Evolutionary conservation across 2,797 vertebrate species (phyloP), one percentile per base, ranked within the genome.

Genomic region (Sebastes itinus): DNA sequence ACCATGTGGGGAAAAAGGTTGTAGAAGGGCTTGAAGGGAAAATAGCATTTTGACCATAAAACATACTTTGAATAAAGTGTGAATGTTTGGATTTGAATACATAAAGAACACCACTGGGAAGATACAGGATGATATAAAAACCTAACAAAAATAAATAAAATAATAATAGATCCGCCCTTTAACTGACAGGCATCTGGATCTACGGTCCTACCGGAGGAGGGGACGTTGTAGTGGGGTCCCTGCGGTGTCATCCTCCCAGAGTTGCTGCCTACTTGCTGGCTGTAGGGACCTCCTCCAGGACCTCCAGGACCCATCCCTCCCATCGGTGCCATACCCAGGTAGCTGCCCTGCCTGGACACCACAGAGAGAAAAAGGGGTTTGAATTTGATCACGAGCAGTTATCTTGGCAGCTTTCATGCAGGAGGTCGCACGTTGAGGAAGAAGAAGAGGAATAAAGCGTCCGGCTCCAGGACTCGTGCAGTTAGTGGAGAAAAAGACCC

Each of bases 221-320:
- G 78, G 69, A 76, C 87, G 89, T 88, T 97, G 95, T 97, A 98
- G 14, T 95, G 88, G 14, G 95, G 92, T 5, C 95, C 95, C 94
- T 98, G 97, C 0, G 97, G 95, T 49, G 95, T 97, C 96, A 97
- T 96, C 91, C 97, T 94, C 61, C 95, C 94, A 6, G 96, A 96
- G 92, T 88, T 97, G 92, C 95, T 96, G 91, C 95, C 96, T 86
- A 96, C 93, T 1, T 96, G 95, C 87, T 97, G 97, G 90, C 90
- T 96, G 90, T 97, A 98, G 77, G 96, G 95, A 64, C 95, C 96
- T 84, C 92, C 61, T 35, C 61, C 60, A 56, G 55, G 55, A 14
- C 56, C 70, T 60, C 56, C 96, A 79, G 96, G 95, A 30, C 95
- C 95, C 95, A 97, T 91, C 6, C 95, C 95, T 79, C 95, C 87